A percentile compares a stretch with the other conserved stretches of the same genome.
Evolutionary conservation across 2,113 vertebrate species (phyloP).

Genomic region (Sitta europaea): DNA sequence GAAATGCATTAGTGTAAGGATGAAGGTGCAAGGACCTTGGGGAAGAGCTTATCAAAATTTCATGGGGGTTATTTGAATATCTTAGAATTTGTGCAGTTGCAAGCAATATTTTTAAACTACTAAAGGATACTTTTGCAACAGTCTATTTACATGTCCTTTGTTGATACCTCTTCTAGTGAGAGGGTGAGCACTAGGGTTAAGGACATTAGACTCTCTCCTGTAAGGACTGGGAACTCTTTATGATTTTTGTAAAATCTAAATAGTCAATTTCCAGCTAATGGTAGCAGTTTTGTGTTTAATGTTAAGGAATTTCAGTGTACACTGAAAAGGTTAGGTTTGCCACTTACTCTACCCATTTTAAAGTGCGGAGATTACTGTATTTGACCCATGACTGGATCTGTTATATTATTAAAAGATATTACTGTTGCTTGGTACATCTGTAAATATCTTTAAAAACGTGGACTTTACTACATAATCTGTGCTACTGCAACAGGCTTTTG

Average conservation of each 20-base stretch:
- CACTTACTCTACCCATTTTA: background rate
- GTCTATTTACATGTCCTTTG: conserved; percentile 37
- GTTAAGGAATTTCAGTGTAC: background rate
- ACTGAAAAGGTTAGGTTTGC: background rate
- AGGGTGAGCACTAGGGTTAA: background rate
- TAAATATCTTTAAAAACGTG: background rate
- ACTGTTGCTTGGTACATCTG: background rate
- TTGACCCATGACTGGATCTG: background rate
- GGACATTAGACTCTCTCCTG: background rate
- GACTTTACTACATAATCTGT: background rate
- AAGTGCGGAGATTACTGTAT: background rate
- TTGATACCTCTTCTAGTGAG: background rate
- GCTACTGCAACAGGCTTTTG: background rate
- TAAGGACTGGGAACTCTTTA: background rate
- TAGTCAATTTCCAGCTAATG: background rate
- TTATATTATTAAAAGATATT: background rate
- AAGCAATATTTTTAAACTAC: conserved; percentile 32
- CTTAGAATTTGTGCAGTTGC: conserved; percentile 43
- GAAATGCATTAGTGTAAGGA: conserved; percentile 70
- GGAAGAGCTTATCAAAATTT: conserved; percentile 71
- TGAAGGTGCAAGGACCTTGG: conserved; percentile 66
- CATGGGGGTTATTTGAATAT: conserved; percentile 50
- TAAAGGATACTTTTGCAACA: background rate
- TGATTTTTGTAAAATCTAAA: background rate
- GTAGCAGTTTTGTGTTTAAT: background rate